Percentiles rank a stretch among this genome's conserved stretches.
phyloP scores from a whole-genome alignment of 2,113 vertebrate species.

The Pseudorasbora parva region DNA sequence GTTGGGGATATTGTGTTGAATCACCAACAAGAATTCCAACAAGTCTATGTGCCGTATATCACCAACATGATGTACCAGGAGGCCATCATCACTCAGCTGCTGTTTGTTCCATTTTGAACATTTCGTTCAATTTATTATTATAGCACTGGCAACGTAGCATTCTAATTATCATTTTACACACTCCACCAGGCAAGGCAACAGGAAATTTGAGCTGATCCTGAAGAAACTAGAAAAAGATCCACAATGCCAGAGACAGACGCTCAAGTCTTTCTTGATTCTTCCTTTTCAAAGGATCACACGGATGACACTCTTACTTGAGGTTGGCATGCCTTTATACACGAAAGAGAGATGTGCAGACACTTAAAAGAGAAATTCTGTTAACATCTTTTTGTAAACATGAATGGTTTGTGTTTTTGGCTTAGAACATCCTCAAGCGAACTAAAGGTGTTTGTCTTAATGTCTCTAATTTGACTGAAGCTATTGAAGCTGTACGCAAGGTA shows the following conservation, averaged over 20 bases:
- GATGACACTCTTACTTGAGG: constrained; percentile 79
- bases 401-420: constrained; percentile 30
- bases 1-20: constrained; percentile 74
- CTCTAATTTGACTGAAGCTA: constrained; percentile 65
- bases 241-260: constrained; percentile 75
- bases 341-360: neutral
- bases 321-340: constrained; percentile 36
- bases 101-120: constrained; percentile 66
- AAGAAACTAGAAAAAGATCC: constrained; percentile 75
- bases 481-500: constrained; percentile 73
- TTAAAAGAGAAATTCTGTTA: neutral
- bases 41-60: constrained; percentile 79
- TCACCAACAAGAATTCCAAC: constrained; percentile 68
- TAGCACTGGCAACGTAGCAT: neutral
- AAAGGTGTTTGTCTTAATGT: constrained; percentile 42
- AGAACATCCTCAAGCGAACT: constrained; percentile 76
- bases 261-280: constrained; percentile 82
- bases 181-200: constrained; percentile 68
- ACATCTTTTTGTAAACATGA: neutral
- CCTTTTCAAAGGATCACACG: constrained; percentile 84
- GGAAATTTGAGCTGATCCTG: constrained; percentile 68
- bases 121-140: neutral
- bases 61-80: constrained; percentile 85
- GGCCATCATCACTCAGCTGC: constrained; percentile 69
- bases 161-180: neutral